A percentile compares a stretch with the other conserved stretches of the same genome.
Evolutionary conservation across 2,888 invertebrate species (phyloP).

Genomic region (Saturnia japonica): DNA sequence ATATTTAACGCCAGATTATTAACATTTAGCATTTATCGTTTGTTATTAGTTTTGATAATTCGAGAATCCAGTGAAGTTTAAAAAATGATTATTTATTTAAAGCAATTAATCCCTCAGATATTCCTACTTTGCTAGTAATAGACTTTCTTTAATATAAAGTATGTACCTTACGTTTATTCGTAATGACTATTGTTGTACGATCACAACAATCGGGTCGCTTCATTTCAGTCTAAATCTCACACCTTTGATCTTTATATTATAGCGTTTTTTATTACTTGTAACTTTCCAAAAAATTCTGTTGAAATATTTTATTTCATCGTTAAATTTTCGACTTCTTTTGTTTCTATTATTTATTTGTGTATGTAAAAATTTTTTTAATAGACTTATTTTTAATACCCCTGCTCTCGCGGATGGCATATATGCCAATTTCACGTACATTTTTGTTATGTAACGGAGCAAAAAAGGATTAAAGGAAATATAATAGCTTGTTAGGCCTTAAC

Average conservation of each 20-base stretch:
- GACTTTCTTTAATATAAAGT: neutral
- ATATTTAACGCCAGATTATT: too few species aligned
- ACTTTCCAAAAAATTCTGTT: neutral
- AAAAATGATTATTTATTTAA: neutral
- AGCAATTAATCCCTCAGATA: neutral
- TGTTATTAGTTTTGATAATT: neutral
- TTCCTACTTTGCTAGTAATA: neutral
- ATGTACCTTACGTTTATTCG: neutral
- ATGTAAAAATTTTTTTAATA: neutral
- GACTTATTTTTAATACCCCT: neutral
- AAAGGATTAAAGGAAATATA: too few species aligned
- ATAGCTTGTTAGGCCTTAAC: too few species aligned
- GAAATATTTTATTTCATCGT: neutral
- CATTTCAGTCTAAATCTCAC: slow-evolving; percentile 9
- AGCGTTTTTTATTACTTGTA: neutral
- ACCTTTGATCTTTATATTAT: slow-evolving; percentile 7
- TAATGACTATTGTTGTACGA: neutral
- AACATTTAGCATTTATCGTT: too few species aligned
- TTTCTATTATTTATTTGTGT: neutral
- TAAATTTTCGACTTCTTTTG: neutral
- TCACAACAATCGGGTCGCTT: neutral
- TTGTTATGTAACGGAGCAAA: too few species aligned
- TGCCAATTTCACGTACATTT: too few species aligned
- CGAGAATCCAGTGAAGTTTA: neutral
- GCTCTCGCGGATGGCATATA: too few species aligned